phyloP scores from a whole-genome alignment of 2,797 vertebrate genomes.

The Megalops cyprinoides region DNA sequence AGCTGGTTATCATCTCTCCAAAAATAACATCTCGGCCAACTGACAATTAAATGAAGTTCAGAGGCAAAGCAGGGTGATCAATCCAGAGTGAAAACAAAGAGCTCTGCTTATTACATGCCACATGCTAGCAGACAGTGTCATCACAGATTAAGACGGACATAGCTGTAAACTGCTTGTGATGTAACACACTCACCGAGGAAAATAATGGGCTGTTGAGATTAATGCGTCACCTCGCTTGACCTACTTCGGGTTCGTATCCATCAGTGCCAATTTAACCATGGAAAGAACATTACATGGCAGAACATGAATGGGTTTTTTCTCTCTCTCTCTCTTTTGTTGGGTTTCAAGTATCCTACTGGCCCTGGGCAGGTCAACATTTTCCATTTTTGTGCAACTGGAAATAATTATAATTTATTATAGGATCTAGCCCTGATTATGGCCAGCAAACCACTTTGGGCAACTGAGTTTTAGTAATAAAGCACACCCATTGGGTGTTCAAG shows the following conservation, averaged over 20 bases:
- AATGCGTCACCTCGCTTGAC: slow-evolving; percentile 59
- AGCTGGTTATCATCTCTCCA: slow-evolving; percentile 25
- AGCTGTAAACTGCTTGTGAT: slow-evolving; percentile 45
- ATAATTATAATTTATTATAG: slow-evolving; percentile 59
- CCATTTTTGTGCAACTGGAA: slow-evolving; percentile 68
- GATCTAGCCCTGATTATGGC: slow-evolving; percentile 39
- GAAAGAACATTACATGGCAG: slow-evolving; percentile 49
- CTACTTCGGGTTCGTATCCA: slow-evolving; percentile 59
- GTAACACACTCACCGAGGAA: not conserved
- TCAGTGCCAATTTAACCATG: slow-evolving; percentile 52
- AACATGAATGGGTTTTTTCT: slow-evolving; percentile 51
- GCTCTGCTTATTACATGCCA: slow-evolving; percentile 39
- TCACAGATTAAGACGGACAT: slow-evolving; percentile 45
- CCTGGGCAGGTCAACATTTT: slow-evolving; percentile 56
- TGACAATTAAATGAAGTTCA: slow-evolving; percentile 41
- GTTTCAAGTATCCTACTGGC: slow-evolving; percentile 44
- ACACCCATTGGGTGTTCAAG: not conserved
- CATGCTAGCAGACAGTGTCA: slow-evolving; percentile 41
- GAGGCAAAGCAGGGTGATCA: slow-evolving; percentile 42
- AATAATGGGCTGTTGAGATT: not conserved
- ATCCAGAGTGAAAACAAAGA: slow-evolving; percentile 38
- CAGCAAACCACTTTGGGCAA: slow-evolving; percentile 47
- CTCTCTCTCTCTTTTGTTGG: slow-evolving; percentile 42
- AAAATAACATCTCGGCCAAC: not conserved
- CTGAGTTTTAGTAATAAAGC: slow-evolving; percentile 29